These are phyloP conservation scores for Temnothorax rugatulus DNA, from an alignment of 2,888 invertebrate genomes.

Conservation along the genomic window DNA sequence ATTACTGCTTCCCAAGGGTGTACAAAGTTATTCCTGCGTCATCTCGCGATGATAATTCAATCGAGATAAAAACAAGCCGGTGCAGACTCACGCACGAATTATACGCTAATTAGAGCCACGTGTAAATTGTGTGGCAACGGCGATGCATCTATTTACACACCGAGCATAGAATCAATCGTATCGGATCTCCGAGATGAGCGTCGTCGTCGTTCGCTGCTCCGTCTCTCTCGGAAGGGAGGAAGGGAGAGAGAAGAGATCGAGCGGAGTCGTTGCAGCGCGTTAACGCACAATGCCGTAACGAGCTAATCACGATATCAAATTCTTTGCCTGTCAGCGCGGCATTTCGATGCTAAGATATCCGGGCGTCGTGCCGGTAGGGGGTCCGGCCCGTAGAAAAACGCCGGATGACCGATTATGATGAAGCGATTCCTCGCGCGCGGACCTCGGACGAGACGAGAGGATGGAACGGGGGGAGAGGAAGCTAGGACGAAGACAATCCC, in stretches of 20 bases:
- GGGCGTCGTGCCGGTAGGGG: constrained; percentile 80
- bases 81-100: constrained; percentile 23
- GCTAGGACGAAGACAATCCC: constrained; percentile 67
- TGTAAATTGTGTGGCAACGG: constrained; percentile 14
- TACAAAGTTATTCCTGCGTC: constrained; percentile 10
- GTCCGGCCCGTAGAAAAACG: constrained; percentile 79
- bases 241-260: constrained; percentile 38
- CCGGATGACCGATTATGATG: constrained; percentile 86
- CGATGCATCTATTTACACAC: constrained; percentile 33
- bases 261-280: constrained; percentile 74
- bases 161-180: constrained; percentile 37
- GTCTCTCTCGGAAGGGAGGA: constrained; percentile 15
- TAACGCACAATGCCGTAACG: constrained; percentile 77
- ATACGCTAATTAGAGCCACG: constrained; percentile 36
- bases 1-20: constrained; percentile 3
- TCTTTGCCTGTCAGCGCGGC: constrained; percentile 85
- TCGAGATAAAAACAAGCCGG: constrained; percentile 30
- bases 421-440: constrained; percentile 82
- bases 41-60: constrained; percentile 41
- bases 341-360: constrained; percentile 84
- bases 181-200: constrained; percentile 26
- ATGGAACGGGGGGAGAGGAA: neutral
- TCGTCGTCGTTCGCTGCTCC: constrained; percentile 21
- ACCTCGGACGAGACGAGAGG: constrained; percentile 56
- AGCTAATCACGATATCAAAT: constrained; percentile 86